These are phyloP conservation scores for Drosophila vallismaia DNA, from an alignment of 2,888 invertebrate genomes.

Conservation along the genomic window DNA sequence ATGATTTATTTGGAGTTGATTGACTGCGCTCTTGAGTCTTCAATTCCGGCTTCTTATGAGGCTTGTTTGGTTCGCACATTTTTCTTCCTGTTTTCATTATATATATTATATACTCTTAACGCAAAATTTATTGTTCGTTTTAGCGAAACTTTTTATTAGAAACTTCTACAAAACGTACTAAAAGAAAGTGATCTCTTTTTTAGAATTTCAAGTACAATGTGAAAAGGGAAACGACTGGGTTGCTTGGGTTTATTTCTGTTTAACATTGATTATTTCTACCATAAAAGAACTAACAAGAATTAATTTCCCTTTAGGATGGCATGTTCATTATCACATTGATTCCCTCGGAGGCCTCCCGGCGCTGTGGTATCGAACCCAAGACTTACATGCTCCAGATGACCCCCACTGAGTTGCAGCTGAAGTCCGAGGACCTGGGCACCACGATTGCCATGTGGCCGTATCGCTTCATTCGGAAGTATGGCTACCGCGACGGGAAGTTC, in stretches of 20 bases:
- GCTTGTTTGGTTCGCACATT: neutral
- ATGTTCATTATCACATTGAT: conserved; percentile 91
- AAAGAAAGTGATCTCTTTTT: neutral
- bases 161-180: neutral
- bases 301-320: conserved; percentile 85
- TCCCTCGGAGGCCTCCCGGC: conserved; percentile 90
- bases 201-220: neutral
- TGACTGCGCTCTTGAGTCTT: neutral
- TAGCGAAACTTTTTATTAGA: neutral
- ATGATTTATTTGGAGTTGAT: neutral
- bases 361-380: conserved; percentile 89
- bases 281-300: neutral
- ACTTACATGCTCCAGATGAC: conserved; percentile 90
- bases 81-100: neutral
- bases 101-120: neutral
- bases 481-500: conserved; percentile 93
- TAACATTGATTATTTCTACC: too few relatives aligned
- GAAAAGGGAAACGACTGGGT: neutral
- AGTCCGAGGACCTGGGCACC: conserved; percentile 87
- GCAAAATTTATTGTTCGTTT: neutral
- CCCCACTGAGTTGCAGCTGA: conserved; percentile 89
- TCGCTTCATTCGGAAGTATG: conserved; percentile 92
- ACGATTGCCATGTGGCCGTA: conserved; percentile 91
- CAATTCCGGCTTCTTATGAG: neutral
- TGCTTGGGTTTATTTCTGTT: neutral